Percentiles rank a stretch among this genome's conserved stretches.
phyloP scores from a whole-genome alignment of 2,113 vertebrate species.

The Delphinus delphis region DNA sequence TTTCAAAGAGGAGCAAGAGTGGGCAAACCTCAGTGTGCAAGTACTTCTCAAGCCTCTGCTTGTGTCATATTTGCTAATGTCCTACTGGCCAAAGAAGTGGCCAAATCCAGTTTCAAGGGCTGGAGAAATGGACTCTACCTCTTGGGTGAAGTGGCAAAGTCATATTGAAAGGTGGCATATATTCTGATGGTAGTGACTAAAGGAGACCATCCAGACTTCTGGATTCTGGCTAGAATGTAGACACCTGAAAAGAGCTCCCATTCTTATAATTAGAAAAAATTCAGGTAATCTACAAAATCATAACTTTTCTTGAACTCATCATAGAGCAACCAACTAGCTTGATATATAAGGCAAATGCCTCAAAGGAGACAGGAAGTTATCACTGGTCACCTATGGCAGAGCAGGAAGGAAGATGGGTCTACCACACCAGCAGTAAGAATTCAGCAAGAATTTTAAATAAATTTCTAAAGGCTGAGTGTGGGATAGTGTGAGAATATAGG shows the following conservation, averaged over 20 bases:
- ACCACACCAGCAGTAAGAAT: background rate
- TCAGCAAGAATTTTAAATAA: conserved; percentile 16
- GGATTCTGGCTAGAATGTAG: background rate
- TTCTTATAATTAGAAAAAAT: background rate
- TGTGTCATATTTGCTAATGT: background rate
- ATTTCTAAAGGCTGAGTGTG: background rate
- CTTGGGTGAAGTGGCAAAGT: conserved; percentile 1
- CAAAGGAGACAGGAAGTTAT: background rate
- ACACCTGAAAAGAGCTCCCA: background rate
- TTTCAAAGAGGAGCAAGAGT: background rate
- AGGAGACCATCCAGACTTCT: background rate
- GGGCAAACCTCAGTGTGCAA: background rate
- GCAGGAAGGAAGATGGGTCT: background rate
- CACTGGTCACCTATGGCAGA: background rate
- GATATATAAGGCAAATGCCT: background rate
- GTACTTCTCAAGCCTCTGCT: conserved; percentile 14
- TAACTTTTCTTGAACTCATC: background rate
- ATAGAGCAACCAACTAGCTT: conserved; percentile 14
- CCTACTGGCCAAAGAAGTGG: background rate
- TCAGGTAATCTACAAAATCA: background rate
- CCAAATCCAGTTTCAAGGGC: background rate
- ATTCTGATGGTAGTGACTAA: background rate
- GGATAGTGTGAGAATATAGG: background rate
- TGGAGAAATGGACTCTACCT: background rate
- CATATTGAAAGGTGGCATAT: background rate